A percentile compares a stretch with the other conserved stretches of the same genome.
Evolutionary conservation across 2,888 invertebrate species (phyloP).

Genomic region (Tiliacea aurago): DNA sequence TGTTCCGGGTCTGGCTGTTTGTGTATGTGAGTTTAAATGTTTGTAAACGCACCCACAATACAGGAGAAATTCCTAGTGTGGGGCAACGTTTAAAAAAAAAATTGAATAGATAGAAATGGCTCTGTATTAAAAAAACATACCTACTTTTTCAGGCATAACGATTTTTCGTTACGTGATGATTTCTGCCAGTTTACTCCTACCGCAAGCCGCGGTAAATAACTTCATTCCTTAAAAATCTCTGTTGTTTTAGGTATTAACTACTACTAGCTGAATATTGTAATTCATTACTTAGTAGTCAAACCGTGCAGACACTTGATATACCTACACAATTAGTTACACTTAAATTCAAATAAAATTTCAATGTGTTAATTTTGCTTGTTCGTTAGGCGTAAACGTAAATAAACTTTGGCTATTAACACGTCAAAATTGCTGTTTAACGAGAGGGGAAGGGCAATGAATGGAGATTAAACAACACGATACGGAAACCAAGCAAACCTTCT

Average conservation of each 20-base stretch:
- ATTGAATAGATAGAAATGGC: too few species aligned
- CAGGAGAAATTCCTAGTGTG: too few species aligned
- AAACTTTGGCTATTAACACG: conserved; percentile 87
- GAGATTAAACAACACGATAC: conserved; percentile 88
- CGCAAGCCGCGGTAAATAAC: too few species aligned
- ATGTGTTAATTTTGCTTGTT: conserved; percentile 81
- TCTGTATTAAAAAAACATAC: too few species aligned
- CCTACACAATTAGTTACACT: conserved; percentile 64
- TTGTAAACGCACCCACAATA: too few species aligned
- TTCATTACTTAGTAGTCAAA: conserved; percentile 23
- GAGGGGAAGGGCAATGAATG: conserved; percentile 84
- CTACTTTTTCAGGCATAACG: too few species aligned
- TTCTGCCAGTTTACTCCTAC: too few species aligned
- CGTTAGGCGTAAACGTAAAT: conserved; percentile 80
- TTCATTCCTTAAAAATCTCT: background rate
- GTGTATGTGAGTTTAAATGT: too few species aligned
- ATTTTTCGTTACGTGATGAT: too few species aligned
- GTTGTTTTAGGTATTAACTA: background rate
- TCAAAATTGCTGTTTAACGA: conserved; percentile 87
- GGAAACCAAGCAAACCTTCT: conserved; percentile 80
- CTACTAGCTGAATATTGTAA: conserved; percentile 7
- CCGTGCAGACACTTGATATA: conserved; percentile 44
- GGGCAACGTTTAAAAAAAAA: too few species aligned
- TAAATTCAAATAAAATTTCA: conserved; percentile 76
- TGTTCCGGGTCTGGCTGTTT: too few species aligned